Conservation (phyloP, 2,797 vertebrate species). For the Menidia menidia region DNA sequence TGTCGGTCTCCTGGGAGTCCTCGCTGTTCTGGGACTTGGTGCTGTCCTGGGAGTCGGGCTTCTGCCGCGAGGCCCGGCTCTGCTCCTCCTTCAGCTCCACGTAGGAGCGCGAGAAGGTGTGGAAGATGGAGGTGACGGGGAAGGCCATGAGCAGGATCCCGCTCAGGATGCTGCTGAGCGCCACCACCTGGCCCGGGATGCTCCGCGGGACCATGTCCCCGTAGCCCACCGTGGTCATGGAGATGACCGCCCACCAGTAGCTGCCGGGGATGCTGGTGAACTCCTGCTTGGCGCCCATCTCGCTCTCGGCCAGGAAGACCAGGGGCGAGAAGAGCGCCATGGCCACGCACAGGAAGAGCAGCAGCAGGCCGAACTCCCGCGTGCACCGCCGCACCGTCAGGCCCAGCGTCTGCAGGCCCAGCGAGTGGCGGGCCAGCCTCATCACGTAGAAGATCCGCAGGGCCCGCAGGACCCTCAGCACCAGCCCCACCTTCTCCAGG, state of each 20-base stretch:
- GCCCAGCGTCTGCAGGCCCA: constrained; percentile 93
- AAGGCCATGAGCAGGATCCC: constrained; percentile 98
- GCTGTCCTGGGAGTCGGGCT: constrained; percentile 84
- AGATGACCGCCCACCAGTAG: constrained; percentile 99
- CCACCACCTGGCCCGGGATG: constrained; percentile 96
- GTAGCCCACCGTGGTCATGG: constrained; percentile 98
- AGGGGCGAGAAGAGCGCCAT: constrained; percentile 95
- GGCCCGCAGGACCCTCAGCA: constrained; percentile 90
- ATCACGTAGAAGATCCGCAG: constrained; percentile 95
- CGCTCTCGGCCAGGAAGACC: constrained; percentile 93
- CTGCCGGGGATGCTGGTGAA: constrained; percentile 95
- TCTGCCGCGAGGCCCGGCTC: constrained; percentile 82
- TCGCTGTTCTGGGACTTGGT: constrained; percentile 80
- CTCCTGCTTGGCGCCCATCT: constrained; percentile 94
- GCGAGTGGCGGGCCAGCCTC: constrained; percentile 92
- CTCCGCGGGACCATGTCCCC: constrained; percentile 98
- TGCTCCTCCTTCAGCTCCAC: constrained; percentile 94
- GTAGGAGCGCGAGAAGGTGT: constrained; percentile 97
- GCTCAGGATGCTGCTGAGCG: constrained; percentile 95
- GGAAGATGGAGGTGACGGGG: constrained; percentile 97
- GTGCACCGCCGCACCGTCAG: constrained; percentile 92
- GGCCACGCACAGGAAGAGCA: constrained; percentile 95
- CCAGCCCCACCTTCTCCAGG: constrained; percentile 93
- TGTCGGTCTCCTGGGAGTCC: constrained; percentile 76
- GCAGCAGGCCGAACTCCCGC: constrained; percentile 91